Percentiles rank a stretch among this genome's conserved stretches.
These are phyloP conservation scores for Drosophila testacea DNA, from an alignment of 2,888 invertebrate genomes.

Conservation along the genomic window DNA sequence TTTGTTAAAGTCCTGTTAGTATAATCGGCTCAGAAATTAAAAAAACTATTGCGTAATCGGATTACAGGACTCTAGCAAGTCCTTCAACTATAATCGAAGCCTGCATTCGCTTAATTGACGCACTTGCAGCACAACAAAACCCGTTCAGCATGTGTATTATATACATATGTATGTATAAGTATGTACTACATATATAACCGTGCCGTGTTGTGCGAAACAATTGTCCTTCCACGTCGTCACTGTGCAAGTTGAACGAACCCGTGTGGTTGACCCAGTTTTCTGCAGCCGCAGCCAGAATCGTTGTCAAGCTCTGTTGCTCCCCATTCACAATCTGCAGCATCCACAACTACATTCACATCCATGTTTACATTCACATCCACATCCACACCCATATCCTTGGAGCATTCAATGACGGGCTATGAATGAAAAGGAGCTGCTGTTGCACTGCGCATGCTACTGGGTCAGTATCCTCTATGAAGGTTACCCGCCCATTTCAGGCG, in stretches of 20 bases:
- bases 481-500: conserved; percentile 45
- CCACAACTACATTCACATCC: conserved; percentile 23
- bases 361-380: conserved; percentile 16
- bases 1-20: neutral
- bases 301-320: conserved; percentile 38
- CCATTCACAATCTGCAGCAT: conserved; percentile 66
- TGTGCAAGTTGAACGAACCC: conserved; percentile 67
- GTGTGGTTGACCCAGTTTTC: conserved; percentile 65
- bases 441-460: conserved; percentile 81
- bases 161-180: conserved; percentile 3
- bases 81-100: conserved; percentile 19
- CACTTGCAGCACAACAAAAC: conserved; percentile 54
- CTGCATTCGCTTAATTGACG: conserved; percentile 53
- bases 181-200: conserved; percentile 18
- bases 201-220: conserved; percentile 64
- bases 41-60: conserved; percentile 11
- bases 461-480: conserved; percentile 82
- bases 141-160: neutral
- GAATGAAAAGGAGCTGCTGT: conserved; percentile 57
- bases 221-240: conserved; percentile 63
- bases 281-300: conserved; percentile 29
- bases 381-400: conserved; percentile 44
- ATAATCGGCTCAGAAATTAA: neutral
- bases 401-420: conserved; percentile 50
- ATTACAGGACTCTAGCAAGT: neutral